These are phyloP conservation scores for Drosophila leontia DNA, from an alignment of 1,140 invertebrate species.

Conservation along the genomic window DNA sequence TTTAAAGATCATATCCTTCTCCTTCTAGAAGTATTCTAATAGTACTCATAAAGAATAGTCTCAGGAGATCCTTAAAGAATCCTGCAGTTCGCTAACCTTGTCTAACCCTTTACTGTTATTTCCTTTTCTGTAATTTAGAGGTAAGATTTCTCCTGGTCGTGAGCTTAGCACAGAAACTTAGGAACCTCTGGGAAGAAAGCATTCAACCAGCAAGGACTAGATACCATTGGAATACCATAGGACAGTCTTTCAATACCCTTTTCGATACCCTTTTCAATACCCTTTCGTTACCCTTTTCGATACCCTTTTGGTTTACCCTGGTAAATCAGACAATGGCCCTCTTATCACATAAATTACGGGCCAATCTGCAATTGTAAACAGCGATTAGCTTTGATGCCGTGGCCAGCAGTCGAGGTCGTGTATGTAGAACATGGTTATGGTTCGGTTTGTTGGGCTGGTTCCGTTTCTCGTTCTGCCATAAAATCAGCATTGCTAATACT, in stretches of 20 bases:
- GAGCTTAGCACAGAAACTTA: background rate
- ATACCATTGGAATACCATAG: background rate
- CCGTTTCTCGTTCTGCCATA: constrained; percentile 22
- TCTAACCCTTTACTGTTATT: background rate
- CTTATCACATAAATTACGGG: constrained; percentile 44
- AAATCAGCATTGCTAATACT: constrained; percentile 44
- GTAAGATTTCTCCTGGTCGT: background rate
- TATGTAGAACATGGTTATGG: constrained; percentile 60
- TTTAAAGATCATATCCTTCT: too few relatives aligned
- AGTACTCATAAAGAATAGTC: too few relatives aligned
- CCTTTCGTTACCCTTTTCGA: too few relatives aligned
- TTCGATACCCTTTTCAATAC: background rate
- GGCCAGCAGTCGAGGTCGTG: constrained; percentile 21
- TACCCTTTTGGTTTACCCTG: background rate
- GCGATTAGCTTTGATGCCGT: constrained; percentile 44
- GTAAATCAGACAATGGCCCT: constrained; percentile 13
- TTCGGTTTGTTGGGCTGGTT: background rate
- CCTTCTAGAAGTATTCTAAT: too few relatives aligned
- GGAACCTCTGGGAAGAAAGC: background rate
- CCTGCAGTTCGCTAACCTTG: too few relatives aligned
- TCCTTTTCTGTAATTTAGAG: background rate
- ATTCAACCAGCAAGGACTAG: background rate
- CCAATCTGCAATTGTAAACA: constrained; percentile 66
- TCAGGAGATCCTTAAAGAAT: too few relatives aligned
- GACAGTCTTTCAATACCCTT: background rate